Percentiles rank a stretch among this genome's conserved stretches.
These are phyloP conservation scores for Cephus sareptanus DNA, from an alignment of 2,888 invertebrate genomes.

Conservation along the genomic window DNA sequence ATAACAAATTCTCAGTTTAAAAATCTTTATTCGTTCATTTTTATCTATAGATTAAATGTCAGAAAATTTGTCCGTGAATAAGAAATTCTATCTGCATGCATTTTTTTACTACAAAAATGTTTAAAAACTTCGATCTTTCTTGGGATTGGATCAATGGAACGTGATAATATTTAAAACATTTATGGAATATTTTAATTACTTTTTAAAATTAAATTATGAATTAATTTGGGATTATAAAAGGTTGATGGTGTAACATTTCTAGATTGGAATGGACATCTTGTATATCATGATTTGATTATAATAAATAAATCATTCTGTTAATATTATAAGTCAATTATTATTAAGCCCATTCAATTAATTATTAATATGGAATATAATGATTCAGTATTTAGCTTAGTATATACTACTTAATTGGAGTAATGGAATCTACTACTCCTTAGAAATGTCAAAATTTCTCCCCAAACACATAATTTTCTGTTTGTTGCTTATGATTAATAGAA, in stretches of 20 bases:
- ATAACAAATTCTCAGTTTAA: not conserved
- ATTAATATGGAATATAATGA: not conserved
- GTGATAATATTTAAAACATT: not conserved
- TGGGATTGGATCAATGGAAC: not conserved
- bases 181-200: not conserved
- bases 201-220: not conserved
- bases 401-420: not conserved
- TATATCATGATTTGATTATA: not conserved
- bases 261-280: not conserved
- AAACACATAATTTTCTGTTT: not conserved
- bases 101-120: not conserved
- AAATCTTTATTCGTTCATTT: not conserved
- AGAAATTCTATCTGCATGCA: not conserved
- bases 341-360: not conserved
- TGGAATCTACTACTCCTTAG: not conserved
- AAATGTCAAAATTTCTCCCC: too few relatives aligned
- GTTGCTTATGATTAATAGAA: not conserved
- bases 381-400: not conserved
- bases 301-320: not conserved
- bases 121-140: not conserved
- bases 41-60: not conserved
- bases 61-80: not conserved
- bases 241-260: not conserved
- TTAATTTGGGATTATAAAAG: not conserved
- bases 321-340: too few relatives aligned